Conservation (phyloP, 2,113 vertebrate genomes). For the Mandrillus leucophaeus region DNA sequence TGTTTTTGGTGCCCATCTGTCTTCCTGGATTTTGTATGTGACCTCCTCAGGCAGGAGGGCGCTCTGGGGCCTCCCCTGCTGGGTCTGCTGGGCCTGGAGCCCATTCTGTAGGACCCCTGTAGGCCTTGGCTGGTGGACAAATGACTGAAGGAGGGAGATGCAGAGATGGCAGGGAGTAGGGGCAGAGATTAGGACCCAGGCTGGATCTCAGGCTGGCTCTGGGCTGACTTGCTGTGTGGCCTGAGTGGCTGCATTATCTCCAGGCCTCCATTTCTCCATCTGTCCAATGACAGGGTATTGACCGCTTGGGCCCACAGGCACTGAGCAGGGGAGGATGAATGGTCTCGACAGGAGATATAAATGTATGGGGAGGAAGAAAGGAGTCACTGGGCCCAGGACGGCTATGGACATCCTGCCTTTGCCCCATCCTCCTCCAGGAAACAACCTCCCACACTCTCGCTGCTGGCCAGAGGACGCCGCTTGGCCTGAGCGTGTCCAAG, state of each 20-base stretch:
- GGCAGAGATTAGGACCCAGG: not conserved
- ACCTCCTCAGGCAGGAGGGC: not conserved
- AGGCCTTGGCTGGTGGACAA: not conserved
- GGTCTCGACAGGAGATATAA: not conserved
- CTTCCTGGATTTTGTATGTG: not conserved
- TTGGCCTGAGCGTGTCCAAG: conserved; percentile 74
- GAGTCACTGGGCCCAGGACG: fast-evolving
- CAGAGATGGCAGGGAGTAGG: not conserved
- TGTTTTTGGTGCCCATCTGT: not conserved
- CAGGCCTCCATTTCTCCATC: not conserved
- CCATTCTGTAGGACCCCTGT: not conserved
- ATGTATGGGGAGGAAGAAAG: not conserved
- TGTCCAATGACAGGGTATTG: not conserved
- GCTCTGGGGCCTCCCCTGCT: not conserved
- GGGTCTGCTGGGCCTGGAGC: not conserved
- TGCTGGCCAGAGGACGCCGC: conserved; percentile 40
- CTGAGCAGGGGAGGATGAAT: not conserved
- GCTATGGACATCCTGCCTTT: not conserved
- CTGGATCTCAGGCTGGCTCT: not conserved
- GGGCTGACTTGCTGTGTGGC: not conserved
- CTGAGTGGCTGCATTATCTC: not conserved
- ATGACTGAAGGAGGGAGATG: not conserved
- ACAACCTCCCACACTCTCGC: conserved; percentile 54
- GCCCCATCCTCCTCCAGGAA: not conserved
- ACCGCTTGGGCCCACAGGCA: not conserved